Evolutionary conservation across 2,113 vertebrate genomes (phyloP), one percentile per base, ranked within the genome.

Genomic region (Cyprinodon variegatus): DNA sequence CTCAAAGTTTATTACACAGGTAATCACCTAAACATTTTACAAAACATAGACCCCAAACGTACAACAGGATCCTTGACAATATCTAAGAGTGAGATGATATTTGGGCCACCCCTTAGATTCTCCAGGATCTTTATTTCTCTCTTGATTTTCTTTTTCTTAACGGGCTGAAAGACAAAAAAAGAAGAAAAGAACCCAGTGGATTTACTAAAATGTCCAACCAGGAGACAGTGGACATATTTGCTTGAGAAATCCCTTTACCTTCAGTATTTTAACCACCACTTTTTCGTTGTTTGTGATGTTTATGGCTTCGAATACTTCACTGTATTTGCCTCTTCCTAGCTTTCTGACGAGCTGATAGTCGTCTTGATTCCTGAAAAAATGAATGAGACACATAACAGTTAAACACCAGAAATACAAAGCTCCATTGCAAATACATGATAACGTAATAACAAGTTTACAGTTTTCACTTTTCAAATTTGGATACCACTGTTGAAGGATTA

Each of bases 211-310:
- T 67, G 13, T 2, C 37, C 13, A 41, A 1, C 37, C 1, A 50
- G 4, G 37, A 37, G 2, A 63, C 40, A 57, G 45, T 22, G 36
- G 11, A 1, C 50, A 11, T 3, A 5, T 0, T 9, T 57, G 50
- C 50, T 9, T 29, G 20, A 8, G 63, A 48, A 8, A 65, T 45
- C 10, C 29, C 4, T 62, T 70, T 92, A 99, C 98, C 97, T 99
- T 99, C 78, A 99, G 96, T 94, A 99, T 99, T 97, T 99, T 99
- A 94, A 99, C 98, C 65, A 99, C 98, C 90, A 99, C 98, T 93
- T 99, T 99, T 95, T 99, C 98, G 81, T 99, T 99, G 93, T 95
- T 96, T 83, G 96, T 96, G 89, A 96, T 96, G 90, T 96, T 95
- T 92, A 95, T 95, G 91, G 94, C 94, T 93, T 95, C 94, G 84